phyloP scores from a whole-genome alignment of 2,888 invertebrate species.

The Epistrophe eligans region DNA sequence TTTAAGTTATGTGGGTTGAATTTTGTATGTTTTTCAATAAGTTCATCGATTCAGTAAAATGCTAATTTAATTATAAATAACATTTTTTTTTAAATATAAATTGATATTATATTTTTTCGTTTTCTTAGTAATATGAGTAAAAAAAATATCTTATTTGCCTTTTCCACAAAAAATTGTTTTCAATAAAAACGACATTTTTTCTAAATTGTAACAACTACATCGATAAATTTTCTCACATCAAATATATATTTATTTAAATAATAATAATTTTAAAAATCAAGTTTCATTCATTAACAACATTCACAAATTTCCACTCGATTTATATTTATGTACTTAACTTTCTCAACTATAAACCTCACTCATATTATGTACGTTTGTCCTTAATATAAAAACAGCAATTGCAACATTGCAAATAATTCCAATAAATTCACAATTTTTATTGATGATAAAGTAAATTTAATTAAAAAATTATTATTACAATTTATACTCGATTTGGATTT shows the following conservation, averaged over 20 bases:
- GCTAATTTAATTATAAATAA: not conserved
- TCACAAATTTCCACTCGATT: not conserved
- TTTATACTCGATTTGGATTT: not conserved
- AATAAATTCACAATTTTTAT: slow-evolving; percentile 18
- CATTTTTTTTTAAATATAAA: no score
- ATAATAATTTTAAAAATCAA: not conserved
- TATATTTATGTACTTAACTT: not conserved
- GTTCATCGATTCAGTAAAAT: not conserved
- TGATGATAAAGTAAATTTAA: not conserved
- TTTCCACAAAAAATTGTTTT: not conserved
- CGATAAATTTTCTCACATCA: no score
- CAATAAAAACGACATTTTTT: not conserved
- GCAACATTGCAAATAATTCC: slow-evolving; percentile 1
- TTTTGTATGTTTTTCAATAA: not conserved
- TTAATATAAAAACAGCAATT: not conserved
- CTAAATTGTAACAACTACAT: no score
- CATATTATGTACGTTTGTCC: not conserved
- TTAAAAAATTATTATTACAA: not conserved
- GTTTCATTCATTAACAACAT: slow-evolving; percentile 6
- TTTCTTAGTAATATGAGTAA: no score
- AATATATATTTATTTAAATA: not conserved
- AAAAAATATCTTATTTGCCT: no score
- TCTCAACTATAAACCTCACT: not conserved
- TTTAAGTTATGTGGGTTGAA: not conserved
- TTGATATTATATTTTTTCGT: no score